A percentile compares a stretch with the other conserved stretches of the same genome.
Conservation (phyloP, 2,797 vertebrate genomes). For the Linurgus olivaceus region DNA sequence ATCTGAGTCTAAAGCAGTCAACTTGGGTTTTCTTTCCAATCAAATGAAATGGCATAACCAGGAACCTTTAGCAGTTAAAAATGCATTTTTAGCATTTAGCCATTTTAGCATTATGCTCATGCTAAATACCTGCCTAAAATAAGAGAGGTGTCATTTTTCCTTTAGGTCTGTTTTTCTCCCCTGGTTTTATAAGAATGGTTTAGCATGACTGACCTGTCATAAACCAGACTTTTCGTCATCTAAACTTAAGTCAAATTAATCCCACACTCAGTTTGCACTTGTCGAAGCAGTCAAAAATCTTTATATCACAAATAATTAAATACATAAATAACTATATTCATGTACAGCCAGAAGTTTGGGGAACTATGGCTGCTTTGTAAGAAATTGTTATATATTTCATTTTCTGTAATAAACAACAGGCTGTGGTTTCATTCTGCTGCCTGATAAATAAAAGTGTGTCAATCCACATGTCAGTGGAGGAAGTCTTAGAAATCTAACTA, state of each 20-base stretch:
- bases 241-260: neutral
- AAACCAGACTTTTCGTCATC: neutral
- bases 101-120: too few relatives aligned
- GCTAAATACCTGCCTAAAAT: neutral
- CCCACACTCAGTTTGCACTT: neutral
- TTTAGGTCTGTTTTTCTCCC: neutral
- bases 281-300: neutral
- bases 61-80: neutral
- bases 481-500: neutral
- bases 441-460: neutral
- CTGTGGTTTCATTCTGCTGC: neutral
- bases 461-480: neutral
- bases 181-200: neutral
- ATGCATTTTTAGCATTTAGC: too few relatives aligned
- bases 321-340: neutral
- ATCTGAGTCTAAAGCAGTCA: neutral
- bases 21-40: neutral
- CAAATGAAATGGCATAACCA: neutral
- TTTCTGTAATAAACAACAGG: neutral
- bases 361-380: neutral
- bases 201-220: neutral
- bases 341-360: neutral
- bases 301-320: neutral
- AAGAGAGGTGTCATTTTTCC: neutral
- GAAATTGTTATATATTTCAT: neutral